These are phyloP conservation scores for Hyposoter didymator DNA, from an alignment of 2,888 invertebrate species.

Conservation along the genomic window DNA sequence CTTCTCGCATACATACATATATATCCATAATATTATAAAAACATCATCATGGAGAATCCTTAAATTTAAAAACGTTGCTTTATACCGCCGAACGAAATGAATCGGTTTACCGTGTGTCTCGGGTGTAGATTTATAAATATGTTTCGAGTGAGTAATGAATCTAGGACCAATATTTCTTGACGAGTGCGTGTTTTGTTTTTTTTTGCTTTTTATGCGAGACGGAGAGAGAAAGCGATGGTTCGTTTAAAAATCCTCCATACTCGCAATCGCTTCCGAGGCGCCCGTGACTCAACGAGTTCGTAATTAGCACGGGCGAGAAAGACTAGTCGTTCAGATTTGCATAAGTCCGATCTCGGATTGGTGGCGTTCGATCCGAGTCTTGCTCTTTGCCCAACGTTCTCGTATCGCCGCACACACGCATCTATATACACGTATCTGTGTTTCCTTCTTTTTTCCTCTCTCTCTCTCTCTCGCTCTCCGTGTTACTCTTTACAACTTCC, in stretches of 20 bases:
- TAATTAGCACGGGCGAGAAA: constrained; percentile 69
- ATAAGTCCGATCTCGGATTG: constrained; percentile 58
- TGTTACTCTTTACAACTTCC: constrained; percentile 43
- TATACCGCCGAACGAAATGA: constrained; percentile 31
- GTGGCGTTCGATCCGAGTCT: constrained; percentile 53
- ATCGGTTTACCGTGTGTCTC: neutral
- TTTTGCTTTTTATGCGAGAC: neutral
- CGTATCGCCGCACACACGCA: constrained; percentile 8
- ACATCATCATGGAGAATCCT: neutral
- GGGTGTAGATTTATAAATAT: constrained; percentile 28
- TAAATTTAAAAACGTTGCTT: constrained; percentile 43
- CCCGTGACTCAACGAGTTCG: constrained; percentile 61
- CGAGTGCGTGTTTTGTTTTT: neutral
- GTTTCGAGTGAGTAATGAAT: constrained; percentile 40
- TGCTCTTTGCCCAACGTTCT: constrained; percentile 47
- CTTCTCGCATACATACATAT: neutral
- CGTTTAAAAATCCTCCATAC: constrained; percentile 33
- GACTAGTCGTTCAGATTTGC: constrained; percentile 58
- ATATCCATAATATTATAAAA: neutral
- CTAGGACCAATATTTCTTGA: constrained; percentile 36
- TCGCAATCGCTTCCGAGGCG: constrained; percentile 40
- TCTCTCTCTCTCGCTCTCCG: neutral
- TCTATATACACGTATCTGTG: neutral
- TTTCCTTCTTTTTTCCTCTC: neutral
- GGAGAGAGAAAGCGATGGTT: constrained; percentile 15